Conservation (phyloP, 2,113 vertebrate species). For the Pantherophis guttatus region DNA sequence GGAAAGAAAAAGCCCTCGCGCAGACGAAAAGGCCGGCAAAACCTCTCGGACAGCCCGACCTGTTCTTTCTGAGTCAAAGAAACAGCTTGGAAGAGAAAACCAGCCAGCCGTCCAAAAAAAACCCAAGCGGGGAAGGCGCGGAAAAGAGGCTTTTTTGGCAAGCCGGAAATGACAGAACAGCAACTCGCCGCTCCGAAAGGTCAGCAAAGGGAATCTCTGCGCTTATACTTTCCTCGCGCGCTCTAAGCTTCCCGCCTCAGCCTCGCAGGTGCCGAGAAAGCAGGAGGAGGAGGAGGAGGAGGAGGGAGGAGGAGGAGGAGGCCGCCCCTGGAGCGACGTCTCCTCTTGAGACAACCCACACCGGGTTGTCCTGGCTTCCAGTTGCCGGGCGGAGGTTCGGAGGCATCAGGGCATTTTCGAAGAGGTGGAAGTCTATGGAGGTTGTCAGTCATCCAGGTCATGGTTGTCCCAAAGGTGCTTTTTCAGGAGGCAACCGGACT, state of each 20-base stretch:
- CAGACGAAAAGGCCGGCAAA: not conserved
- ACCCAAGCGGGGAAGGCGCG: not conserved
- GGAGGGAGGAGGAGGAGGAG: not conserved
- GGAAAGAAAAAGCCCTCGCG: not conserved
- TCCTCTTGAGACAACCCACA: too few species aligned
- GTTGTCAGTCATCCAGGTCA: too few species aligned
- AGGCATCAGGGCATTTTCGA: not conserved
- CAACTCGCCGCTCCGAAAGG: not conserved
- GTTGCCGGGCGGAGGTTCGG: not conserved
- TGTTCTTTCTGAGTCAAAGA: not conserved
- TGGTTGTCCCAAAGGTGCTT: too few species aligned
- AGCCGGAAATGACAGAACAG: slow-evolving; percentile 5
- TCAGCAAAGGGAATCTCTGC: not conserved
- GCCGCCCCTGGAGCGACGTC: not conserved
- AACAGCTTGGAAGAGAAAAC: not conserved
- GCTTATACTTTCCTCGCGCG: not conserved
- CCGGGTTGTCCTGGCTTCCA: too few species aligned
- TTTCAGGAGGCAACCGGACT: too few species aligned
- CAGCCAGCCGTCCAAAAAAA: not conserved
- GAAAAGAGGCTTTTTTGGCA: not conserved
- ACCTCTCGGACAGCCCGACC: not conserved
- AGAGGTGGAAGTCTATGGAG: not conserved
- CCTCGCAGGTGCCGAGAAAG: not conserved
- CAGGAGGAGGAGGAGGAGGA: not conserved
- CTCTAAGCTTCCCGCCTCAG: not conserved